Conservation (phyloP, 2,797 vertebrate species). For the Rhabdophis nuchalis region DNA sequence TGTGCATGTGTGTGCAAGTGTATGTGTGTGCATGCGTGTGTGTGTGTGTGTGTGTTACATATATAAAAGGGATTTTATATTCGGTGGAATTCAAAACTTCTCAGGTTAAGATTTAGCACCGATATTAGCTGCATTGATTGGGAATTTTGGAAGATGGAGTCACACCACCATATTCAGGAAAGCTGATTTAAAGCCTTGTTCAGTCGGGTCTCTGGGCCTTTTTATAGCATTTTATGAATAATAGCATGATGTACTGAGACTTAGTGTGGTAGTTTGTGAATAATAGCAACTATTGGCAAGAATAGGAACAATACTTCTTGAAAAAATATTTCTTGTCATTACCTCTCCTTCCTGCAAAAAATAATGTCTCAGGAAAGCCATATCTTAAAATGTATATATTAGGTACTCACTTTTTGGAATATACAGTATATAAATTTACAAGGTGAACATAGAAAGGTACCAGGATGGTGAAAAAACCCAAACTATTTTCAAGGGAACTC, state of each 20-base stretch:
- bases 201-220: conserved; percentile 39
- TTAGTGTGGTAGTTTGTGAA: conserved; percentile 29
- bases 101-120: conserved; percentile 27
- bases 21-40: too few species aligned
- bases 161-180: background rate
- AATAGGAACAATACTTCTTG: background rate
- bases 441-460: conserved; percentile 26
- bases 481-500: conserved; percentile 46
- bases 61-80: background rate
- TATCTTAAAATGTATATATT: background rate
- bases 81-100: conserved; percentile 30
- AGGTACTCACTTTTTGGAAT: conserved; percentile 1
- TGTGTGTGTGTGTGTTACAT: too few species aligned
- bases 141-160: background rate
- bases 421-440: conserved; percentile 27
- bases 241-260: conserved; percentile 30
- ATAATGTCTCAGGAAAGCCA: conserved; percentile 27
- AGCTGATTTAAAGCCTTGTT: background rate
- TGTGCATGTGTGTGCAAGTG: background rate
- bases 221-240: conserved; percentile 35
- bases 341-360: background rate
- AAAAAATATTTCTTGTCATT: background rate
- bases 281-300: conserved; percentile 1
- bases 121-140: background rate
- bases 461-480: conserved; percentile 35